Conservation (phyloP, 2,888 invertebrate species). For the Tipula lateralis region DNA sequence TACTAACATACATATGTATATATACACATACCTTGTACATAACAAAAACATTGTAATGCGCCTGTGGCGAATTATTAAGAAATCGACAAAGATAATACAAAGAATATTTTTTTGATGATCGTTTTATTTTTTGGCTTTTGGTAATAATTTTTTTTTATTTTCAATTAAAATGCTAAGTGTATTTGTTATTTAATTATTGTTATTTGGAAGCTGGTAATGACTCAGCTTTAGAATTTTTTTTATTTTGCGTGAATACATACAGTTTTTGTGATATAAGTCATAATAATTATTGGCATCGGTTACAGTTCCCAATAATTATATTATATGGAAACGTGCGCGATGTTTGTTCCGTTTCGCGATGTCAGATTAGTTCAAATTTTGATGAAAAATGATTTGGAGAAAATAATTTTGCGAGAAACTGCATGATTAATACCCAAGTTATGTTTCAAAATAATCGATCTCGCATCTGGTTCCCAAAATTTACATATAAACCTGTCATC, state of each 20-base stretch:
- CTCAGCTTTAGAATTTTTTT: background rate
- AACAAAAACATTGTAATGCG: background rate
- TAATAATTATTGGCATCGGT: slow-evolving; percentile 24
- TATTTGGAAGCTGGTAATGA: slow-evolving; percentile 16
- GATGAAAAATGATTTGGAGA: background rate
- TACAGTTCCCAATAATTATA: background rate
- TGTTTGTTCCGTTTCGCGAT: background rate
- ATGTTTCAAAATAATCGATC: background rate
- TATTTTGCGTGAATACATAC: background rate
- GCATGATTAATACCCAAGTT: background rate
- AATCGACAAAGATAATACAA: slow-evolving; percentile 4
- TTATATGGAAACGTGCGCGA: background rate
- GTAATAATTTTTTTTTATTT: background rate
- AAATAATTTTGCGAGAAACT: background rate
- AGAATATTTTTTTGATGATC: slow-evolving; percentile 2
- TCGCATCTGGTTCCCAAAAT: background rate
- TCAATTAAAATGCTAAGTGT: slow-evolving; percentile 19
- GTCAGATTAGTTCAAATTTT: background rate
- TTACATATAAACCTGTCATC: background rate
- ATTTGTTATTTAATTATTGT: background rate
- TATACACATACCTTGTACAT: background rate
- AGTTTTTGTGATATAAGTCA: background rate
- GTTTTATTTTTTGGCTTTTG: background rate
- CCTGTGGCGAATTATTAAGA: slow-evolving; percentile 24
- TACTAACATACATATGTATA: background rate